Evolutionary conservation across 2,797 vertebrate genomes (phyloP).

Genomic region (Halcyon chelicuti): DNA sequence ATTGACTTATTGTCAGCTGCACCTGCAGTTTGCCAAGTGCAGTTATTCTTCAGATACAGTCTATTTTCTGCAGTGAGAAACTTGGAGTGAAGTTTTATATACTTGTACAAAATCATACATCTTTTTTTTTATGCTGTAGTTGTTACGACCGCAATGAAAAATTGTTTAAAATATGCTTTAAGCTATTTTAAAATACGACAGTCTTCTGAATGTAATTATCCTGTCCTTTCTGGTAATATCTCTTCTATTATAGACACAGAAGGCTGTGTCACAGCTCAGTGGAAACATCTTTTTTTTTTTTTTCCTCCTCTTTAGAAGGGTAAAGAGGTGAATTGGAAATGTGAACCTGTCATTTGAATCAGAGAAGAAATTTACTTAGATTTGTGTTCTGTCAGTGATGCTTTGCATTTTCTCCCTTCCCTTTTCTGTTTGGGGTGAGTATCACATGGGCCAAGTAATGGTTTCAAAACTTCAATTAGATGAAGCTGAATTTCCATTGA

Average conservation of each 20-base stretch:
- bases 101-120: neutral
- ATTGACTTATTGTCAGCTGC: neutral
- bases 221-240: neutral
- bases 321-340: neutral
- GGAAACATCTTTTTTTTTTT: neutral
- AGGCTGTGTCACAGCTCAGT: constrained; percentile 18
- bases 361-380: neutral
- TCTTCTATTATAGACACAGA: neutral
- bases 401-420: neutral
- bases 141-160: constrained; percentile 17
- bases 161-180: neutral
- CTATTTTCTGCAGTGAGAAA: neutral
- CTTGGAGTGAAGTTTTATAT: neutral
- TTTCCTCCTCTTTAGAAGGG: neutral
- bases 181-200: neutral
- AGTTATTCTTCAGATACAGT: neutral
- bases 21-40: neutral
- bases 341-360: neutral
- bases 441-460: neutral
- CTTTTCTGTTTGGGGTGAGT: neutral
- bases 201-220: constrained; percentile 7
- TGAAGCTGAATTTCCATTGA: constrained; percentile 11
- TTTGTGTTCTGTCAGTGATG: neutral
- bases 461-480: neutral
- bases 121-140: neutral